Percentiles rank a stretch among this genome's conserved stretches.
These are phyloP conservation scores for Pararge aegeria DNA, from an alignment of 1,140 invertebrate species.

Conservation along the genomic window DNA sequence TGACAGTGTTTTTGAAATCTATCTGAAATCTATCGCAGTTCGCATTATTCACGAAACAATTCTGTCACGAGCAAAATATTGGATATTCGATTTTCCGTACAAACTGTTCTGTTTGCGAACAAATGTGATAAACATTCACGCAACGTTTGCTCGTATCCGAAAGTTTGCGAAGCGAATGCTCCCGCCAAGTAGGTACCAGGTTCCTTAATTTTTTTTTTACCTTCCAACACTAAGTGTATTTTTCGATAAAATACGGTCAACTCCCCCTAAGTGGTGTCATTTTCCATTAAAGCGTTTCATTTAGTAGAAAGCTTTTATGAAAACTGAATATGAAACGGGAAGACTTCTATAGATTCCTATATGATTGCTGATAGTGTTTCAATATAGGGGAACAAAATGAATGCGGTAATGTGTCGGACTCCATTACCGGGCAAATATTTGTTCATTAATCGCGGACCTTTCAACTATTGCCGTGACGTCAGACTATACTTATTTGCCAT, in stretches of 20 bases:
- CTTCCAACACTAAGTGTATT: no score
- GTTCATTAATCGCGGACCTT: slow-evolving; percentile 38
- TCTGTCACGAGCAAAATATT: no score
- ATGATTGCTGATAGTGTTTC: slow-evolving; percentile 14
- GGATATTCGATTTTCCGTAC: no score
- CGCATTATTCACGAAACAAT: no score
- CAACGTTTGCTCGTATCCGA: no score
- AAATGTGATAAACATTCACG: no score
- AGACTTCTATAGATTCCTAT: slow-evolving; percentile 2
- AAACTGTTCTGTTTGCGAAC: no score
- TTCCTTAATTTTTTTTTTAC: no score
- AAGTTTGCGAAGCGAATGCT: no score
- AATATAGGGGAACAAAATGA: slow-evolving; percentile 28
- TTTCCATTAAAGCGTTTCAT: slow-evolving; percentile 15
- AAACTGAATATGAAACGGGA: neutral
- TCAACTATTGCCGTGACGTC: slow-evolving; percentile 8
- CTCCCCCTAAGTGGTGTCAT: neutral
- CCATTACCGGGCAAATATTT: slow-evolving; percentile 58
- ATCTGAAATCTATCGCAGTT: no score
- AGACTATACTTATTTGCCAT: neutral
- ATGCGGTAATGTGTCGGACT: slow-evolving; percentile 35
- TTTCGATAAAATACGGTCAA: neutral
- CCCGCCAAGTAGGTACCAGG: no score
- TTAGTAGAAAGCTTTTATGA: slow-evolving; percentile 19
- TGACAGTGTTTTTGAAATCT: no score